Conservation (phyloP, 2,113 vertebrate genomes). For the crab-eating macaque (Macaca fascicularis) region DNA sequence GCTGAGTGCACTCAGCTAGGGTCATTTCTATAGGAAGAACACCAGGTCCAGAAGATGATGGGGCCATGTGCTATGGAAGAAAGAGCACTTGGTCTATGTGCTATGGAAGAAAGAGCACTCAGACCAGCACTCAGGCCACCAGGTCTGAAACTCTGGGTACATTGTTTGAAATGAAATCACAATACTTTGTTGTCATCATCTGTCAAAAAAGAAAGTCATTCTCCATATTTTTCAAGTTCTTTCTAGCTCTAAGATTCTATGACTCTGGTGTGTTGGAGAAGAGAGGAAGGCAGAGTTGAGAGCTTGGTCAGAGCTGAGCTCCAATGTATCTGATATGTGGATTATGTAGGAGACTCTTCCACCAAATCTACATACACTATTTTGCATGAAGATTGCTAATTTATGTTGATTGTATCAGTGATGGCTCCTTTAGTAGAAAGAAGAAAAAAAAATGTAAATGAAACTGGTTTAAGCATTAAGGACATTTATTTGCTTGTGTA, state of each 20-base stretch:
- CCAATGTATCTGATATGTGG: neutral
- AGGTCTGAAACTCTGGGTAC: neutral
- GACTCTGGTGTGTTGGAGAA: neutral
- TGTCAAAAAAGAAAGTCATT: neutral
- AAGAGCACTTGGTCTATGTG: neutral
- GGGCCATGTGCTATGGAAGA: neutral
- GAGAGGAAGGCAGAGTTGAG: neutral
- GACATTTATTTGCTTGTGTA: neutral
- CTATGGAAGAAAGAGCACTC: neutral
- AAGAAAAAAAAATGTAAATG: conserved; percentile 18
- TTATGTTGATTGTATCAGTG: neutral
- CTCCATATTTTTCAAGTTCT: neutral
- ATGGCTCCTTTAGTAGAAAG: neutral
- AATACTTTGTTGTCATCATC: neutral
- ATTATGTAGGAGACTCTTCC: neutral
- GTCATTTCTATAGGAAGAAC: neutral
- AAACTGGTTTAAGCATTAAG: neutral
- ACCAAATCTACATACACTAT: neutral
- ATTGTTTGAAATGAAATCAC: neutral
- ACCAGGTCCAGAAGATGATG: neutral
- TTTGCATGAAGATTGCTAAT: neutral
- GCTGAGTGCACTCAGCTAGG: neutral
- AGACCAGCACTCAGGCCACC: too few species aligned
- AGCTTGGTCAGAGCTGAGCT: neutral
- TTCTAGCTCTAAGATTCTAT: neutral